These are phyloP conservation scores for Acronicta leporina DNA, from an alignment of 2,888 invertebrate genomes.

Conservation along the genomic window DNA sequence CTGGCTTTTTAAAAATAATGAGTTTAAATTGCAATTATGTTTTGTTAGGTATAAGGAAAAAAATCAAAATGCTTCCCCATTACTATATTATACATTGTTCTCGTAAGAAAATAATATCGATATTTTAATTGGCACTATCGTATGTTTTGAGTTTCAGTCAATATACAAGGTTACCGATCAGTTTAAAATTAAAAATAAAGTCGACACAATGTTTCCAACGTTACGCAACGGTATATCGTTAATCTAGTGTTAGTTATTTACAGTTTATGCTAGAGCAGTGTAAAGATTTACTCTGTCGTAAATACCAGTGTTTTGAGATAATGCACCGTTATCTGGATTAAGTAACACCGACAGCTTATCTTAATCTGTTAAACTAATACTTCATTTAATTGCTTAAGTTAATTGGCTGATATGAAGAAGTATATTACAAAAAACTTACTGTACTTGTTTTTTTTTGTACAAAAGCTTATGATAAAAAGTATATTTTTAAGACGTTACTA, in stretches of 20 bases:
- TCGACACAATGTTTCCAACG: constrained; percentile 25
- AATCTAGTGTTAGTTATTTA: constrained; percentile 43
- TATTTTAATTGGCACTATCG: not conserved
- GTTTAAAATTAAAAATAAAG: constrained; percentile 43
- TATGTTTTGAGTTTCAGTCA: constrained; percentile 10
- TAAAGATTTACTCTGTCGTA: constrained; percentile 49
- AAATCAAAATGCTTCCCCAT: too few relatives aligned
- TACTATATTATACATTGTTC: accelerated
- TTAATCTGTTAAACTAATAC: constrained; percentile 21
- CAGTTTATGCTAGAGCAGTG: constrained; percentile 50
- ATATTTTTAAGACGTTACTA: not conserved
- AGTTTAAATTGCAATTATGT: too few relatives aligned
- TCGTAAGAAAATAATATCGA: not conserved
- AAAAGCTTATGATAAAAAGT: not conserved
- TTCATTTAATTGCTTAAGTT: constrained; percentile 28
- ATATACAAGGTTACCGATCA: constrained; percentile 28
- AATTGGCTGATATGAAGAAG: constrained; percentile 3
- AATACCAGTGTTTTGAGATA: constrained; percentile 49
- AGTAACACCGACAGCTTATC: constrained; percentile 32
- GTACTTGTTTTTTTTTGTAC: not conserved
- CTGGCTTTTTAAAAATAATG: too few relatives aligned
- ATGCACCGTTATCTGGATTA: constrained; percentile 46
- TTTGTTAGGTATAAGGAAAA: too few relatives aligned
- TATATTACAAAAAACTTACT: not conserved
- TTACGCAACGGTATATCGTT: constrained; percentile 33